Evolutionary conservation across 2,888 invertebrate species (phyloP).

Genomic region (Phytoseiulus persimilis): DNA sequence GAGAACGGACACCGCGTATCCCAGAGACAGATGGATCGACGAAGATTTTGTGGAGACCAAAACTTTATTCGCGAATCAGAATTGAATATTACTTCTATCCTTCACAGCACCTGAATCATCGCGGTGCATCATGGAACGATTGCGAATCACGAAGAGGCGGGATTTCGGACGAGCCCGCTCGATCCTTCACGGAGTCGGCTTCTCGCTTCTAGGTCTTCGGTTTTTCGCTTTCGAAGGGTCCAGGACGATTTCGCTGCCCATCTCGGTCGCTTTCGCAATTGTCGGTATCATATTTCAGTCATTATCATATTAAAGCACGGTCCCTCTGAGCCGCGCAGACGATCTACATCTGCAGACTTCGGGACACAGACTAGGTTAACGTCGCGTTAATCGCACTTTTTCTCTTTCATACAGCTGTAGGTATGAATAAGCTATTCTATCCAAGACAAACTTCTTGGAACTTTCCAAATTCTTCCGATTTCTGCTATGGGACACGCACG

Average conservation of each 20-base stretch:
- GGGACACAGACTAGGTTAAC: constrained; percentile 29
- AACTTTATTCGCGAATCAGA: background rate
- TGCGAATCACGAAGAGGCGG: too few species aligned
- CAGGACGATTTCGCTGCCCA: background rate
- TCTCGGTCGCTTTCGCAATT: background rate
- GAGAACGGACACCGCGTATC: too few species aligned
- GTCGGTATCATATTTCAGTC: background rate
- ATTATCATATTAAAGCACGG: background rate
- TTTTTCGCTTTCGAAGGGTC: too few species aligned
- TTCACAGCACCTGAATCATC: background rate
- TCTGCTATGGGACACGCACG: too few species aligned
- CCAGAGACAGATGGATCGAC: too few species aligned
- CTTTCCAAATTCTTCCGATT: too few species aligned
- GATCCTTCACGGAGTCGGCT: too few species aligned
- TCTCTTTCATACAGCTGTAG: background rate
- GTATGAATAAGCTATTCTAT: too few species aligned
- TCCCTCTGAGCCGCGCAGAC: background rate
- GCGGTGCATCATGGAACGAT: background rate
- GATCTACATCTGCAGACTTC: background rate
- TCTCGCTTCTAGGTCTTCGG: background rate
- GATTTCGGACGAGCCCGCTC: too few species aligned
- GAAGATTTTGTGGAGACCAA: background rate
- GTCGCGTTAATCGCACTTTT: constrained; percentile 36
- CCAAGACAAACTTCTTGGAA: too few species aligned
- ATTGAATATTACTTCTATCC: background rate